phyloP scores from a whole-genome alignment of 2,797 vertebrate species.

The Alosa sapidissima region DNA sequence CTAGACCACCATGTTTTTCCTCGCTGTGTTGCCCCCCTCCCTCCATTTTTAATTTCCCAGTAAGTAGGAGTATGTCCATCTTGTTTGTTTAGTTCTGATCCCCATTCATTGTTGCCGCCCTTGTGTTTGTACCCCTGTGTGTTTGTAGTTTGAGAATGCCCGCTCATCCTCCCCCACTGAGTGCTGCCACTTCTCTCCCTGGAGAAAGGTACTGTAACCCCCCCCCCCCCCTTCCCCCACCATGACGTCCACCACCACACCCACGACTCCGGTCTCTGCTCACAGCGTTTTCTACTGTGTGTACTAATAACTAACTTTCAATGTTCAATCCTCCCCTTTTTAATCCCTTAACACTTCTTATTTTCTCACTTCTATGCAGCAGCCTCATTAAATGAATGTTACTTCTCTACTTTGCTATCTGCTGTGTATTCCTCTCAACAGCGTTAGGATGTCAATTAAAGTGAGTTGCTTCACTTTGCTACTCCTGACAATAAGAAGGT shows the following conservation, averaged over 20 bases:
- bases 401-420: not conserved
- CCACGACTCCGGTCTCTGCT: not conserved
- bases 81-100: conserved; percentile 11
- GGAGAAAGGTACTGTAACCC: conserved; percentile 95
- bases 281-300: conserved; percentile 9
- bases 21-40: not conserved
- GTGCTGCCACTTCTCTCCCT: conserved; percentile 96
- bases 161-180: conserved; percentile 92
- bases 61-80: not conserved
- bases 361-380: not conserved
- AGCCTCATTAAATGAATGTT: not conserved
- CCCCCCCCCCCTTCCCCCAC: not conserved
- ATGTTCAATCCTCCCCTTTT: not conserved
- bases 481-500: not conserved
- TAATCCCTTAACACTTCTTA: no score
- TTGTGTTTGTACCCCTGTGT: conserved; percentile 69
- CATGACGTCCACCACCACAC: not conserved
- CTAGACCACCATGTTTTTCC: not conserved
- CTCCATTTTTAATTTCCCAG: not conserved
- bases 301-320: not conserved
- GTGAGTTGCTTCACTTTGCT: not conserved
- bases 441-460: not conserved
- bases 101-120: conserved; percentile 54
- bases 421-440: not conserved
- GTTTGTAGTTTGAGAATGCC: conserved; percentile 89